These are phyloP conservation scores for Oreochromis tanganicae DNA, from an alignment of 2,113 vertebrate species.

Conservation along the genomic window DNA sequence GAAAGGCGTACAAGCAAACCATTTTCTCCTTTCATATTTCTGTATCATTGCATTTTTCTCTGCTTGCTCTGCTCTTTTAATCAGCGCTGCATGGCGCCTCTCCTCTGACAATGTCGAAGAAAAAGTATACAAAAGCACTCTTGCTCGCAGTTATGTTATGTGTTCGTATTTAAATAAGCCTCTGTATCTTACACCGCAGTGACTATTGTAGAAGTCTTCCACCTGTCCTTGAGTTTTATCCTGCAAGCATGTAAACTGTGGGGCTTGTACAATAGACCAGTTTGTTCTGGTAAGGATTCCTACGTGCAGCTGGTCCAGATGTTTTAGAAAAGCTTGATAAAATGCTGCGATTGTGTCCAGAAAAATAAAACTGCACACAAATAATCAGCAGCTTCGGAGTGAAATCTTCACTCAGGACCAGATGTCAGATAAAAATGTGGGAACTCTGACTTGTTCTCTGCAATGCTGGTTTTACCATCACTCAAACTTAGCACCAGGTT, in stretches of 20 bases:
- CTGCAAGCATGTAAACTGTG: slow-evolving; percentile 21
- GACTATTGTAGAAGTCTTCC: slow-evolving; percentile 47
- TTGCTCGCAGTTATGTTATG: slow-evolving; percentile 43
- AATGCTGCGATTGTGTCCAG: not conserved
- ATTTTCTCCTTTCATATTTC: not conserved
- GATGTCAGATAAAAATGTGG: not conserved
- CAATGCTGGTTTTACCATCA: not conserved
- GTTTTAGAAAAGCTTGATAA: not conserved
- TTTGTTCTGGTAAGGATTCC: not conserved
- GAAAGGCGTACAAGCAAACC: not conserved
- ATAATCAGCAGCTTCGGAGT: not conserved
- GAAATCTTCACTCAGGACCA: not conserved
- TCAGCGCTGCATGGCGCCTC: slow-evolving; percentile 23
- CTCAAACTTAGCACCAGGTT: not conserved
- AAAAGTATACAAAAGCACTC: not conserved
- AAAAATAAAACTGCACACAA: not conserved
- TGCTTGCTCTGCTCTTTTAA: slow-evolving; percentile 30
- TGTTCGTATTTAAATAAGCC: slow-evolving; percentile 32
- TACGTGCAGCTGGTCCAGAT: not conserved
- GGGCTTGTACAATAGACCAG: slow-evolving; percentile 21
- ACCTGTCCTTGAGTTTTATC: slow-evolving; percentile 23
- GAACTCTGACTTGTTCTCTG: not conserved
- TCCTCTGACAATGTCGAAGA: slow-evolving; percentile 32
- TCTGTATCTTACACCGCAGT: not conserved
- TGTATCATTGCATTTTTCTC: not conserved